Conservation (phyloP, 92 coral and sea anemone genomes). For the Diadumene lineata region DNA sequence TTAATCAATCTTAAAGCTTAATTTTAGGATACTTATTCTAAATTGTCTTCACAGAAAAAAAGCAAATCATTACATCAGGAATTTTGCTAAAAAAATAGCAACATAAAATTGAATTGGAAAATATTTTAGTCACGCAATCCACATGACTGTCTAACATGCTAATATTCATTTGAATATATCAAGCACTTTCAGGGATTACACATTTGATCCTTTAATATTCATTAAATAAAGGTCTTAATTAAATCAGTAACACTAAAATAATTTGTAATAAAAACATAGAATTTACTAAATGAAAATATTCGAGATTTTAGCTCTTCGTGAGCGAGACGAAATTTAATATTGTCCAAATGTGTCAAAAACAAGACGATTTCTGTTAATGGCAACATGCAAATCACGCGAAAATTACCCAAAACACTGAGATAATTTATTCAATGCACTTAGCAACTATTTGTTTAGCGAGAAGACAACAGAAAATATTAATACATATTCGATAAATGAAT, state of each 20-base stretch:
- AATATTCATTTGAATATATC: background rate
- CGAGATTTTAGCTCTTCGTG: background rate
- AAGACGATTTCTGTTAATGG: conserved; percentile 3
- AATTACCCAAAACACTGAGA: background rate
- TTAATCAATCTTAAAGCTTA: too few relatives aligned
- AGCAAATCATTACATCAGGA: too few relatives aligned
- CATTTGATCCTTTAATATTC: background rate
- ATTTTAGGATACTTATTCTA: too few relatives aligned
- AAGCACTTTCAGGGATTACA: background rate
- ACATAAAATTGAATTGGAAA: too few relatives aligned
- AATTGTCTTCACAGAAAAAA: too few relatives aligned
- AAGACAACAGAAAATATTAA: background rate
- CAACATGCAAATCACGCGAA: conserved; percentile 9
- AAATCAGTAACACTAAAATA: background rate
- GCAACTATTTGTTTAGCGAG: conserved; percentile 1
- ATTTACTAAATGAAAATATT: background rate
- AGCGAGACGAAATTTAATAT: background rate
- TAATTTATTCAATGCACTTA: background rate
- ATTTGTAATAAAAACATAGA: background rate
- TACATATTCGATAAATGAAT: background rate
- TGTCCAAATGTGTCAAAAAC: background rate
- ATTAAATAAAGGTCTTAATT: background rate
- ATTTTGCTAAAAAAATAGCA: too few relatives aligned
- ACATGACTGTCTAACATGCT: too few relatives aligned
- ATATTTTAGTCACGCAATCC: too few relatives aligned